These are phyloP conservation scores for Drosophila funebris DNA, from an alignment of 1,140 invertebrate species.

Conservation along the genomic window DNA sequence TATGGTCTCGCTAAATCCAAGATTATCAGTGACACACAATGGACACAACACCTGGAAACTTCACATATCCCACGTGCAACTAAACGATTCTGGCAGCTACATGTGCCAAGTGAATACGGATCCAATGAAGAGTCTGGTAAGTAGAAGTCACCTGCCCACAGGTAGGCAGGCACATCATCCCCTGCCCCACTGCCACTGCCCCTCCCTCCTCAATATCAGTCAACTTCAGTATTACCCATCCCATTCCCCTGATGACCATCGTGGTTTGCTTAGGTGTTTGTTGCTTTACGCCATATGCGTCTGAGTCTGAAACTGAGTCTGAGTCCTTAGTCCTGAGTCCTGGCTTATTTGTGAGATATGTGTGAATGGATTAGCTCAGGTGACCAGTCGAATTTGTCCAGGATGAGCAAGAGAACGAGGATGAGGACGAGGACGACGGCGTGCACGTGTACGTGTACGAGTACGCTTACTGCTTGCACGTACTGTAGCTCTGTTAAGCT, in stretches of 20 bases:
- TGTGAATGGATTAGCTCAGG: slow-evolving; percentile 24
- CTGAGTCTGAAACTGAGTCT: slow-evolving; percentile 33
- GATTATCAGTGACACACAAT: slow-evolving; percentile 94
- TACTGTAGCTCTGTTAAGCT: background rate
- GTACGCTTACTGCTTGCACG: background rate
- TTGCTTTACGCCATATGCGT: slow-evolving; percentile 41
- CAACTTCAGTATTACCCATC: too few relatives aligned
- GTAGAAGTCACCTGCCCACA: slow-evolving; percentile 49
- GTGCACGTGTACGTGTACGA: background rate
- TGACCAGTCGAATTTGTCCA: slow-evolving; percentile 7
- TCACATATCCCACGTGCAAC: slow-evolving; percentile 93
- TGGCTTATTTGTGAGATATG: slow-evolving; percentile 31
- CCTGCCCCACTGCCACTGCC: background rate
- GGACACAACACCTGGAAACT: slow-evolving; percentile 96
- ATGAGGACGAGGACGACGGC: background rate
- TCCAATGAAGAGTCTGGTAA: slow-evolving; percentile 94
- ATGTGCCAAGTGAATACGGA: slow-evolving; percentile 97
- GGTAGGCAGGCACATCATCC: background rate
- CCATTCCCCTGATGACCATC: slow-evolving; percentile 23
- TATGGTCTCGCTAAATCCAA: slow-evolving; percentile 93
- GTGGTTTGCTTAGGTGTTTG: slow-evolving; percentile 23
- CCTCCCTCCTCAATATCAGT: background rate
- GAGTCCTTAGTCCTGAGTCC: slow-evolving; percentile 19
- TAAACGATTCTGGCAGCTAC: slow-evolving; percentile 94
- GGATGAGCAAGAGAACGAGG: background rate